phyloP scores from a whole-genome alignment of 2,888 invertebrate genomes.

The Asteroscopus sphinx region DNA sequence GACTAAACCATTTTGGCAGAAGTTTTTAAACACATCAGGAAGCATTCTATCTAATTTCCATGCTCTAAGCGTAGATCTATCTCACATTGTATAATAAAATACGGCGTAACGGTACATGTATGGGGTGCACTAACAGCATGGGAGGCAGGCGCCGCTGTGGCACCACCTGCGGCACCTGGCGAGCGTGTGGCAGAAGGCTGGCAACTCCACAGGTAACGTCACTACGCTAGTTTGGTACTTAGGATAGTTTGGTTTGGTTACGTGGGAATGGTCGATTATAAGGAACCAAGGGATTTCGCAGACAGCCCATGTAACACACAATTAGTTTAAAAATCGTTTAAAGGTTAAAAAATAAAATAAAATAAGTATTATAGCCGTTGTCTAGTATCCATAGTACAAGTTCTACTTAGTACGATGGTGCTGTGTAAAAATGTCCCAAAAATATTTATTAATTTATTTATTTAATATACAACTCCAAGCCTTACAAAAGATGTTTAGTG shows the following conservation, averaged over 20 bases:
- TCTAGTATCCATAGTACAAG: too few species aligned
- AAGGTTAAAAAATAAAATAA: too few species aligned
- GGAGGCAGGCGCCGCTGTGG: slow-evolving; percentile 86
- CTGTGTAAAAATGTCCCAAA: too few species aligned
- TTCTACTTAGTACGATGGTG: too few species aligned
- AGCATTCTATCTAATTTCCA: slow-evolving; percentile 20
- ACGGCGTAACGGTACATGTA: slow-evolving; percentile 70
- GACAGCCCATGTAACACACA: too few species aligned
- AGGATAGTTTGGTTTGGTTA: slow-evolving; percentile 2
- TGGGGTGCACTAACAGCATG: slow-evolving; percentile 91
- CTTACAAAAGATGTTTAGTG: too few species aligned
- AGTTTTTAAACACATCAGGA: too few species aligned
- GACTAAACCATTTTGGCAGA: too few species aligned
- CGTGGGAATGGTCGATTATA: slow-evolving; percentile 31
- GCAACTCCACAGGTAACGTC: slow-evolving; percentile 67
- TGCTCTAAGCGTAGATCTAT: slow-evolving; percentile 27
- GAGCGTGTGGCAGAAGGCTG: slow-evolving; percentile 74
- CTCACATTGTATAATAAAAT: slow-evolving; percentile 24
- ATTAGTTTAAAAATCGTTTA: too few species aligned
- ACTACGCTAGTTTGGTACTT: slow-evolving; percentile 18
- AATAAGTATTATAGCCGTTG: too few species aligned
- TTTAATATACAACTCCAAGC: too few species aligned
- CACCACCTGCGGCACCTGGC: slow-evolving; percentile 83
- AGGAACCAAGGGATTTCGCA: neutral
- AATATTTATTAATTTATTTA: too few species aligned